Evolutionary conservation across 2,888 invertebrate genomes (phyloP), one percentile per base, ranked within the genome.

Genomic region (Entomobrya proxima): DNA sequence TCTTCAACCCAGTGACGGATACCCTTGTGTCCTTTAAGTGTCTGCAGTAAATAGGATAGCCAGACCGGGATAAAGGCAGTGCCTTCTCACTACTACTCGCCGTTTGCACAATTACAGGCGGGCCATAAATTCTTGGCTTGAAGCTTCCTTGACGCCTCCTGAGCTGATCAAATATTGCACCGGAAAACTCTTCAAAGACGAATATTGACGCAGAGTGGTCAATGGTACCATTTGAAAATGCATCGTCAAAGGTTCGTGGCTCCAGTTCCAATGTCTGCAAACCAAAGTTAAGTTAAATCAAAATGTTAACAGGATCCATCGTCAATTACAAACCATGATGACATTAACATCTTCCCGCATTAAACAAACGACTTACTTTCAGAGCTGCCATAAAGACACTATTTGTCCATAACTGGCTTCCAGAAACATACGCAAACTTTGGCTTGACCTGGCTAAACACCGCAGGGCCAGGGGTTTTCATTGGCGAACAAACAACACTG

Each of bases 111-210:
- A 90, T 87, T 30, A 88, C 85, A 6, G 90, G 81, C 15, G 88
- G 87, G 9, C 90, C 90, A 76, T 88, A 90, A 11, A 90, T 90
- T 81, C 87, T 88, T 7, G 88, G 87, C 61, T 87, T 86, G 27
- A 85, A 58, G 52, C 82, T 85, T 37, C 76, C 64, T 64, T 85
- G 85, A 21, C 85, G 78, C 30, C 83, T 87, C 35, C 89, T 86
- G 24, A 89, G 40, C 2, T 79, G 72, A 37, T 90, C 90, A 87
- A 90, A 90, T 21, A 89, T 58, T 15, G 79, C 40, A 24, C 90
- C 89, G 15, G 72, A 50, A 79, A 90, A 90, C 30, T 90, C 89
- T 44, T 88, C 88, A 82, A 89, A 90, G 21, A 90, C 72, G 44
- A 90, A 77, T 21, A 90, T 88, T 0, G 88, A 80, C 0, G 86